Evolutionary conservation across 2,888 invertebrate species (phyloP).

Genomic region (Conomelus anceps): DNA sequence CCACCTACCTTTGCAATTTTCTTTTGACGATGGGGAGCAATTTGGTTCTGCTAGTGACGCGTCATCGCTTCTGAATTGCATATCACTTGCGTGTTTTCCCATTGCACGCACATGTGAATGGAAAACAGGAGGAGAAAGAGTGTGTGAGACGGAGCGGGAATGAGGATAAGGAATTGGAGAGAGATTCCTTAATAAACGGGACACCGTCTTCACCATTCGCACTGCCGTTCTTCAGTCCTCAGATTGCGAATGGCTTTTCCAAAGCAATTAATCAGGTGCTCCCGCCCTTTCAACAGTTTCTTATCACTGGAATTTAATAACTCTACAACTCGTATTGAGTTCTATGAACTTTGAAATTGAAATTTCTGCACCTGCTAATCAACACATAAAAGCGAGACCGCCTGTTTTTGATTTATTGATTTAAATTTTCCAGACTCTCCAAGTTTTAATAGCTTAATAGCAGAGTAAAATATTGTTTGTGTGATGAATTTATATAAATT

Average conservation of each 20-base stretch:
- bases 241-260: background rate
- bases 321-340: background rate
- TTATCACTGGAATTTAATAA: background rate
- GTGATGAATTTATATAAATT: too few species aligned
- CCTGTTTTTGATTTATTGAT: background rate
- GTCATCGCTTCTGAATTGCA: background rate
- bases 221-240: background rate
- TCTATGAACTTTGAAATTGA: background rate
- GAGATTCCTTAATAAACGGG: background rate
- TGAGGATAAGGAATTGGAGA: too few species aligned
- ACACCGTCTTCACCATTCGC: background rate
- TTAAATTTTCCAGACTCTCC: background rate
- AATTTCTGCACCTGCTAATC: background rate
- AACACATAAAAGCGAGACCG: background rate
- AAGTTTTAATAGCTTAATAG: too few species aligned
- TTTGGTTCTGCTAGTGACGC: background rate
- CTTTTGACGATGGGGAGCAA: background rate
- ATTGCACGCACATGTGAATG: background rate
- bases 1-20: background rate
- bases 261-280: background rate
- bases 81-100: background rate
- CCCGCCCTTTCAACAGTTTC: background rate
- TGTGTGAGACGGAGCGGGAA: background rate
- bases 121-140: constrained; percentile 1
- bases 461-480: too few species aligned